Evolutionary conservation across 2,888 invertebrate genomes (phyloP), one percentile per base, ranked within the genome.

Genomic region (Antheraea assamensis): DNA sequence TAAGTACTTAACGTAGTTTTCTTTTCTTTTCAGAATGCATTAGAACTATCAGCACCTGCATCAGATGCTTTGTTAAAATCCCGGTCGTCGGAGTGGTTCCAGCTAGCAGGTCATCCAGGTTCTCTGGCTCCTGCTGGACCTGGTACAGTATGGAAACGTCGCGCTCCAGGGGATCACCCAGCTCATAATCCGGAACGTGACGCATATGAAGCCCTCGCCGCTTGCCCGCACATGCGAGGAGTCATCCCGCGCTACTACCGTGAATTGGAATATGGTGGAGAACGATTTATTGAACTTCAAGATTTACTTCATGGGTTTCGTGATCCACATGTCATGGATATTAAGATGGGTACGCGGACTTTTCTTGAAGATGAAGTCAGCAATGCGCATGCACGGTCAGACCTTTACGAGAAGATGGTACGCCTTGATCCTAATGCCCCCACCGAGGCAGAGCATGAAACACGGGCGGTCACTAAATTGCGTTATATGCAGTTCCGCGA

Each of bases 401-500:
- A 99, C 92, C 95, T 99, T 55, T 99, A 99, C 90, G 97, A 98
- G 82, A 99, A 99, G 95, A 99, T 99, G 99, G 96, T 99, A 61
- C 96, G 97, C 10, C 96, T 99, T 24, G 98, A 99, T 88, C 97
- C 98, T 0, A 95, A 91, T 74, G 98, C 98, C 2, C 99, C 99
- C 31, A 98, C 98, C 10, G 93, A 95, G 72, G 97, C 97, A 75
- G 99, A 99, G 88, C 97, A 97, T 86, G 95, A 95, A 68, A 94
- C 95, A 13, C 96, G 97, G 82, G 98, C 99, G 21, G 97, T 99
- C 70, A 99, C 99, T 17, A 99, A 99, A 93, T 95, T 99, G 81
- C 96, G 99, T 61, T 99, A 99, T 92, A 99, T 99, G 99, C 97
- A 98, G 86, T 99, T 98, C 93, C 95, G 99, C 74, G 99, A 99